Conservation (phyloP, 1,140 invertebrate species). For the Cecropterus lyciades region DNA sequence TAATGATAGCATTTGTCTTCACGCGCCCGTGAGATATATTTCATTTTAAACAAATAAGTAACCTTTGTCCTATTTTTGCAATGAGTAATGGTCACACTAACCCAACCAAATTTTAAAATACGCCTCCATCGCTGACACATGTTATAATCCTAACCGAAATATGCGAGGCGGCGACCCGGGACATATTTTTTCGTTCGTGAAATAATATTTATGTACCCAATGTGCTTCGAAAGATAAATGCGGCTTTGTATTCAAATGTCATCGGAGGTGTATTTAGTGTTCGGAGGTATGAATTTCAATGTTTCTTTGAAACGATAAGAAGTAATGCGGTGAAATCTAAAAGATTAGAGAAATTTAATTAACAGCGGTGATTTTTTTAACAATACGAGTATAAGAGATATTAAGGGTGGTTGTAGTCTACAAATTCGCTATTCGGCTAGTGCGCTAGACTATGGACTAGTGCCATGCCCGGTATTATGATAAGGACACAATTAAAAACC, state of each 20-base stretch:
- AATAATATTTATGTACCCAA: slow-evolving; percentile 37
- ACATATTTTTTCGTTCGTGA: slow-evolving; percentile 46
- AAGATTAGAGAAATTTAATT: too few relatives aligned
- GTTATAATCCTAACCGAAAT: slow-evolving; percentile 53
- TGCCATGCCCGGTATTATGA: too few relatives aligned
- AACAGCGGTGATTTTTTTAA: too few relatives aligned
- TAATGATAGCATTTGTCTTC: too few relatives aligned
- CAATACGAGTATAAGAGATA: too few relatives aligned
- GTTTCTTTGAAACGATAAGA: background rate
- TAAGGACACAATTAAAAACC: too few relatives aligned
- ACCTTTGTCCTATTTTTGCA: background rate
- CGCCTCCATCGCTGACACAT: slow-evolving; percentile 52
- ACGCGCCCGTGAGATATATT: too few relatives aligned
- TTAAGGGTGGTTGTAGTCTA: too few relatives aligned
- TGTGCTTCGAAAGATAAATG: slow-evolving; percentile 30
- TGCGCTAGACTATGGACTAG: too few relatives aligned
- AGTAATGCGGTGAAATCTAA: background rate
- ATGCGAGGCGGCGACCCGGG: slow-evolving; percentile 51
- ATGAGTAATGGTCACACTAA: slow-evolving; percentile 12
- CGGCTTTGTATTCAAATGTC: slow-evolving; percentile 33
- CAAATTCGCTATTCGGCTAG: too few relatives aligned
- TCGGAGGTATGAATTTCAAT: slow-evolving; percentile 11
- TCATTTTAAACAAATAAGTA: too few relatives aligned
- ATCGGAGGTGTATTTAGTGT: slow-evolving; percentile 19
- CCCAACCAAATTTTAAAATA: slow-evolving; percentile 51